These are phyloP conservation scores for Orius insidiosus DNA, from an alignment of 1,140 invertebrate species.

Conservation along the genomic window DNA sequence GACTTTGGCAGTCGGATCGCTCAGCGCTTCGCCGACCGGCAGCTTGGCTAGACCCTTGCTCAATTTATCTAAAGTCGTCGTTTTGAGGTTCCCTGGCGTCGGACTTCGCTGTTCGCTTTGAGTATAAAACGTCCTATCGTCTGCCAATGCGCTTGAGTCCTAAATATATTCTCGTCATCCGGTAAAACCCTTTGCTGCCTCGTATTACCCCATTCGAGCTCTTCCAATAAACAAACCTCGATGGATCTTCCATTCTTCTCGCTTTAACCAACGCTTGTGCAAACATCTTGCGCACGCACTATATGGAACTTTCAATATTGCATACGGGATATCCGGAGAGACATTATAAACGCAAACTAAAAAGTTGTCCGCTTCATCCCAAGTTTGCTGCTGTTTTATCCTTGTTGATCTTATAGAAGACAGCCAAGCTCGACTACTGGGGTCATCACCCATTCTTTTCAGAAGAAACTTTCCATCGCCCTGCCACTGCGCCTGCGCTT, in stretches of 20 bases:
- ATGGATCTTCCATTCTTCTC: conserved; percentile 65
- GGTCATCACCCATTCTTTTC: conserved; percentile 75
- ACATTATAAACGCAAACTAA: conserved; percentile 89
- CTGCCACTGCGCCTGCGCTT: conserved; percentile 68
- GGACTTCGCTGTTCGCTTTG: conserved; percentile 36
- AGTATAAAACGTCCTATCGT: conserved; percentile 64
- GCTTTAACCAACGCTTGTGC: conserved; percentile 80
- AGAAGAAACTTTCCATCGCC: conserved; percentile 72
- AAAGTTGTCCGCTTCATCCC: conserved; percentile 71
- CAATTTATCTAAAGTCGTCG: conserved; percentile 41
- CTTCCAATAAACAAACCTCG: conserved; percentile 65
- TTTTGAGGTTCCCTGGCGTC: conserved; percentile 31
- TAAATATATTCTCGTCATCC: conserved; percentile 79
- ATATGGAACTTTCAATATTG: conserved; percentile 65
- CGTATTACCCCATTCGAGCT: conserved; percentile 54
- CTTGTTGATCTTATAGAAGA: conserved; percentile 46
- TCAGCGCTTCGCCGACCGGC: conserved; percentile 42
- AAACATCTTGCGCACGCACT: conserved; percentile 70
- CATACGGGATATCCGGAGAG: conserved; percentile 84
- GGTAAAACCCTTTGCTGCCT: conserved; percentile 49
- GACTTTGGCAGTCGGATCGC: conserved; percentile 37
- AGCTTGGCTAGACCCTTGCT: conserved; percentile 43
- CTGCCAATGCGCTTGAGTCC: conserved; percentile 75
- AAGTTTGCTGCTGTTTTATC: conserved; percentile 38
- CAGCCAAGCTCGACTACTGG: conserved; percentile 79